Percentiles rank a stretch among this genome's conserved stretches.
Conservation (phyloP, 2,113 vertebrate genomes). For the Eubucco bourcierii region DNA sequence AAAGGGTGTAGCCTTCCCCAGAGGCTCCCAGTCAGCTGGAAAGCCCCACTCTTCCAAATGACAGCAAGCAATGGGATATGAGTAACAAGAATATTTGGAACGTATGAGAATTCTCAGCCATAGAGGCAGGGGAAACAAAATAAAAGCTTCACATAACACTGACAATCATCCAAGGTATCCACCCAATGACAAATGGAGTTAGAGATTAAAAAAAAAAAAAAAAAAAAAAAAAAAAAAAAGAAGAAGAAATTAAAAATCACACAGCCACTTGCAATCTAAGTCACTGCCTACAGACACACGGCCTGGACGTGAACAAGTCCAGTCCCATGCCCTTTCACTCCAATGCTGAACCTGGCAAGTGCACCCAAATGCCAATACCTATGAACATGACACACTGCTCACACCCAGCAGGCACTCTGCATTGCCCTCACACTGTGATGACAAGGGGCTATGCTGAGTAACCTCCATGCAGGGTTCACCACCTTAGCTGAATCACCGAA, state of each 20-base stretch:
- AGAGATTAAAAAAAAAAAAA: background rate
- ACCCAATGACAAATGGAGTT: background rate
- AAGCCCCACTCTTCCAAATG: background rate
- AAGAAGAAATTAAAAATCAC: background rate
- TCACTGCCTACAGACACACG: background rate
- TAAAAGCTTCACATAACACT: slow-evolving; percentile 13
- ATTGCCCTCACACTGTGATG: background rate
- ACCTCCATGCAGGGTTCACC: background rate
- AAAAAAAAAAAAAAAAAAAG: background rate
- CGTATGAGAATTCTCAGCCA: background rate
- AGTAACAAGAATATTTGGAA: background rate
- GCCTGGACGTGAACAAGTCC: background rate
- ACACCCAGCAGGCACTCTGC: background rate
- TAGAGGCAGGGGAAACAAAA: background rate
- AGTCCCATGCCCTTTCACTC: fast-evolving
- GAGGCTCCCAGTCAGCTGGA: background rate
- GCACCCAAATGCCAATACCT: background rate
- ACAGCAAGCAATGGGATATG: background rate
- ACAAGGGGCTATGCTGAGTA: background rate
- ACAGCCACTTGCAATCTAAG: background rate
- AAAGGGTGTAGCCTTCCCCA: slow-evolving; percentile 1
- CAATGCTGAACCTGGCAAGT: background rate
- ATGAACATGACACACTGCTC: background rate
- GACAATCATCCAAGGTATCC: background rate
- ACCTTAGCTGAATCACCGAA: slow-evolving; percentile 32